Evolutionary conservation across 2,113 vertebrate species (phyloP).

Genomic region (Barbus barbus): DNA sequence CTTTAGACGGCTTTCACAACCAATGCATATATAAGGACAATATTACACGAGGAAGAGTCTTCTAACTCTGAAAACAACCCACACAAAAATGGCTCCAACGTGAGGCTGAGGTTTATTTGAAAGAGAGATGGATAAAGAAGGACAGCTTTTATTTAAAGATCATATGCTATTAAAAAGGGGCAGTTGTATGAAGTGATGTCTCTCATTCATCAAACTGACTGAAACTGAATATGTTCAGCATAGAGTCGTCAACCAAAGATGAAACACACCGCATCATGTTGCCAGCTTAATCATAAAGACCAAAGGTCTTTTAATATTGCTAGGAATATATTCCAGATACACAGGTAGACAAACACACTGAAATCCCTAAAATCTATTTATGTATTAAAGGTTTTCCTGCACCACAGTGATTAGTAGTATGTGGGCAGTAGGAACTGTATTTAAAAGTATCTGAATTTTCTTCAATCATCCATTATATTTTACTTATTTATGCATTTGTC

Average conservation of each 20-base stretch:
- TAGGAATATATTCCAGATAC: not conserved
- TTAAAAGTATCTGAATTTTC: not conserved
- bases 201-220: slow-evolving; percentile 3
- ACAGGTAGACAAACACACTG: not conserved
- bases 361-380: not conserved
- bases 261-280: not conserved
- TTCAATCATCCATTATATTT: not conserved
- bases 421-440: too few relatives aligned
- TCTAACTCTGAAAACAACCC: slow-evolving; percentile 32
- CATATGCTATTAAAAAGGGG: slow-evolving; percentile 2
- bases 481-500: not conserved
- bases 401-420: too few relatives aligned
- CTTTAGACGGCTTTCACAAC: slow-evolving; percentile 18
- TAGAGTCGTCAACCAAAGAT: not conserved
- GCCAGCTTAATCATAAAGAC: not conserved
- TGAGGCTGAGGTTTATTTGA: not conserved
- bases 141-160: slow-evolving; percentile 10
- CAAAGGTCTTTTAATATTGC: not conserved
- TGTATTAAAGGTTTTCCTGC: too few relatives aligned
- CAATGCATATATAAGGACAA: not conserved
- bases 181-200: slow-evolving; percentile 6
- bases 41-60: not conserved
- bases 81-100: not conserved
- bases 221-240: slow-evolving; percentile 4
- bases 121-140: not conserved